Conservation (phyloP, 2,797 vertebrate species). For the Protonibea diacanthus region DNA sequence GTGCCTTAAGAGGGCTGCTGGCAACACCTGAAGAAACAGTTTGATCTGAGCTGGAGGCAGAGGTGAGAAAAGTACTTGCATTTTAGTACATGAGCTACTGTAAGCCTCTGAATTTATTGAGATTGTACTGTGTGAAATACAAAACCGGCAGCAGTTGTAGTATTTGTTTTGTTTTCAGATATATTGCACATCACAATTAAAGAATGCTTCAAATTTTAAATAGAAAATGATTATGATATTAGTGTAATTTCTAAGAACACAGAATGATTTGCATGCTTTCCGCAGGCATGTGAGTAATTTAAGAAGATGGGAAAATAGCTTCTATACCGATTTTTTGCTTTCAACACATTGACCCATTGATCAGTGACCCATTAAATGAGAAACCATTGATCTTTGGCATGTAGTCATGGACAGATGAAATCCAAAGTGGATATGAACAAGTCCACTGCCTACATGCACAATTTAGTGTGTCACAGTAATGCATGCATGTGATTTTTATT, state of each 20-base stretch:
- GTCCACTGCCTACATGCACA: not conserved
- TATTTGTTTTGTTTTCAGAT: not conserved
- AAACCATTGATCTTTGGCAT: slow-evolving; percentile 9
- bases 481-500: not conserved
- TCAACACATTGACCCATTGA: slow-evolving; percentile 11
- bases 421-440: not conserved
- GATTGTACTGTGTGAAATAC: not conserved
- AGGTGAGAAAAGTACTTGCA: slow-evolving; percentile 30
- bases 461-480: not conserved
- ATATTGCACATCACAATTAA: not conserved
- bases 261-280: not conserved
- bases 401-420: slow-evolving; percentile 9
- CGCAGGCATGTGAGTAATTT: not conserved
- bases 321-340: not conserved
- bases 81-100: not conserved
- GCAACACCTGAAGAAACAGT: slow-evolving; percentile 46
- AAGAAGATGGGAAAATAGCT: not conserved
- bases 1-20: slow-evolving; percentile 62
- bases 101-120: not conserved
- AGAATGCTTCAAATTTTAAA: not conserved
- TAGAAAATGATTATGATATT: not conserved
- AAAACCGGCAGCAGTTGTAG: slow-evolving; percentile 6
- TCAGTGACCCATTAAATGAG: slow-evolving; percentile 20
- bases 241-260: not conserved
- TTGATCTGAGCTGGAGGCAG: slow-evolving; percentile 24